Evolutionary conservation across 1,140 invertebrate genomes (phyloP).

Genomic region (Drosophila mayri): DNA sequence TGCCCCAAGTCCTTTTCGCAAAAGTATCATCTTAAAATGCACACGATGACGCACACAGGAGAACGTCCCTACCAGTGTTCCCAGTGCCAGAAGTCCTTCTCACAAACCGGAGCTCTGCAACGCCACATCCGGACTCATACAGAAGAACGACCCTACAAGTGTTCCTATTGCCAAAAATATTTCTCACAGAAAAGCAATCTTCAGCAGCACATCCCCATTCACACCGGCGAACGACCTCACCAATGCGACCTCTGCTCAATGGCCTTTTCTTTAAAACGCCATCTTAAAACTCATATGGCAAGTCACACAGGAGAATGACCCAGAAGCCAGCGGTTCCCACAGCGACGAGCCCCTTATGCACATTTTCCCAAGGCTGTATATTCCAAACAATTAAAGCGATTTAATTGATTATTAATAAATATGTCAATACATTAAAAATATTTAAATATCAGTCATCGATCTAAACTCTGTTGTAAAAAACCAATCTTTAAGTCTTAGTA

Average conservation of each 20-base stretch:
- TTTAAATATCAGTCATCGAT: background rate
- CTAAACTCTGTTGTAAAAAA: background rate
- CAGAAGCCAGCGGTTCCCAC: too few species aligned
- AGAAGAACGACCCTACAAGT: constrained; percentile 6
- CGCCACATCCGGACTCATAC: constrained; percentile 9
- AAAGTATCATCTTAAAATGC: constrained; percentile 8
- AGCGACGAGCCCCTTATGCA: background rate
- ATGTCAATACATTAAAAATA: background rate
- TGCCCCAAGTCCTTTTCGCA: constrained; percentile 1
- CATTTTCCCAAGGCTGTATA: background rate
- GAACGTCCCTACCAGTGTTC: constrained; percentile 5
- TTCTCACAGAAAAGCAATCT: constrained; percentile 9
- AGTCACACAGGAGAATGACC: background rate
- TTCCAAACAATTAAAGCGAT: background rate
- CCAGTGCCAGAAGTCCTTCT: background rate
- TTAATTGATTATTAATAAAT: background rate
- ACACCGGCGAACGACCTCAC: constrained; percentile 1
- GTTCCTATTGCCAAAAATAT: constrained; percentile 6
- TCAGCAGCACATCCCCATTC: background rate
- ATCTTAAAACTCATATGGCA: constrained; percentile 4
- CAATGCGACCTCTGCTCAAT: background rate
- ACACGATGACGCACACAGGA: constrained; percentile 3
- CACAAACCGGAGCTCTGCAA: constrained; percentile 4
- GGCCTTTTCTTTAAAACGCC: background rate
- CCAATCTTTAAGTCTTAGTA: background rate